Evolutionary conservation across 2,888 invertebrate species (phyloP).

Genomic region (Sphaerolaimus hirsutus): DNA sequence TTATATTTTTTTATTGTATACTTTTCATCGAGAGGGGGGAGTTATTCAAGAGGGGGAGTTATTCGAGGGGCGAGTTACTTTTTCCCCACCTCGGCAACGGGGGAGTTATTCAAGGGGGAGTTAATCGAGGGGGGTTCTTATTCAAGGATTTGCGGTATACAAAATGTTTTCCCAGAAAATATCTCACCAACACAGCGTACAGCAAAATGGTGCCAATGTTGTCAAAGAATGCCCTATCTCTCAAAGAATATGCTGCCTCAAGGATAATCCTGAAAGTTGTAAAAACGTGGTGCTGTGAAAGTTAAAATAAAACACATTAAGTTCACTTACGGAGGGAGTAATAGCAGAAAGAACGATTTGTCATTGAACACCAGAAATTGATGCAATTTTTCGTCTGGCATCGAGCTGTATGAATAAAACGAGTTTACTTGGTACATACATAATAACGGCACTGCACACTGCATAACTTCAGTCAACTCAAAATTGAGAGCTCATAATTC

Average conservation of each 20-base stretch:
- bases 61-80: not conserved
- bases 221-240: constrained; percentile 34
- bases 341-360: constrained; percentile 32
- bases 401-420: no score
- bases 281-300: not conserved
- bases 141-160: no score
- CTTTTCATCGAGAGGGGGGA: no score
- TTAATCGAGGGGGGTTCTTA: no score
- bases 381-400: no score
- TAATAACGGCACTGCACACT: no score
- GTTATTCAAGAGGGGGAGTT: not conserved
- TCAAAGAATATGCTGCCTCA: constrained; percentile 35
- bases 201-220: constrained; percentile 35
- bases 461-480: no score
- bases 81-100: not conserved
- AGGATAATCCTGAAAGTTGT: constrained; percentile 25
- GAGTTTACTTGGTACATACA: no score
- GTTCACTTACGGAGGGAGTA: constrained; percentile 34
- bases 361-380: constrained; percentile 26
- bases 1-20: no score
- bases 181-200: constrained; percentile 34
- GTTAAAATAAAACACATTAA: not conserved
- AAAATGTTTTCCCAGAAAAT: constrained; percentile 3
- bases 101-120: no score
- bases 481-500: no score